phyloP scores from a whole-genome alignment of 2,888 invertebrate genomes.

The Anorthoa munda region DNA sequence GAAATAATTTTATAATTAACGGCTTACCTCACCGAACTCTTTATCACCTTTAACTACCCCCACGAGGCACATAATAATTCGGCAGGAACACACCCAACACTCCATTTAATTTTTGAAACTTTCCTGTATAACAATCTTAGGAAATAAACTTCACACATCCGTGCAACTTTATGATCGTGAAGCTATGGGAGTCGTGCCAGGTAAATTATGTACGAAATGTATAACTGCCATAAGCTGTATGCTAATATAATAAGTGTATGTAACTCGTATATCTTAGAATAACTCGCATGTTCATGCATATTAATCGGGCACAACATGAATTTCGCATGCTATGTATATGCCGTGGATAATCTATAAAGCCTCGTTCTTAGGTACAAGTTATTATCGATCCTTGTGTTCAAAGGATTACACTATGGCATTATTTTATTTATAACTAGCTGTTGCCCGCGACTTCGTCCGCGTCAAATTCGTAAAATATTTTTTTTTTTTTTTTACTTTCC shows the following conservation, averaged over 20 bases:
- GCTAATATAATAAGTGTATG: conserved; percentile 1
- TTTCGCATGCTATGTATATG: conserved; percentile 2
- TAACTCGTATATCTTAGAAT: conserved; percentile 34
- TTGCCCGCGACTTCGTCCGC: no score
- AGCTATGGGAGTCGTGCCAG: background rate
- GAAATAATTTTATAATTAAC: no score
- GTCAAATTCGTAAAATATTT: no score
- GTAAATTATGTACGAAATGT: conserved; percentile 28
- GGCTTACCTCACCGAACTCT: background rate
- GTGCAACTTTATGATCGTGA: conserved; percentile 9
- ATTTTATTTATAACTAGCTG: background rate
- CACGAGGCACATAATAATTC: conserved; percentile 21
- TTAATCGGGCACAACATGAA: conserved; percentile 22
- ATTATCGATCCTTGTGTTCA: background rate
- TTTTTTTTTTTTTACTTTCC: no score
- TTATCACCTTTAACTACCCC: conserved; percentile 19
- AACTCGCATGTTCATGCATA: conserved; percentile 38
- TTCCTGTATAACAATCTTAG: conserved; percentile 25
- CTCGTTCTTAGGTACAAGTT: background rate
- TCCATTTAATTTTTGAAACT: conserved; percentile 43
- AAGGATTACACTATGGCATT: background rate
- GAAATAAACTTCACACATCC: conserved; percentile 23
- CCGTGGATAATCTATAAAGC: background rate
- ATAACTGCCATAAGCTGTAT: conserved; percentile 4
- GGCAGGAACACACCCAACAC: conserved; percentile 18